Percentiles rank a stretch among this genome's conserved stretches.
These are phyloP conservation scores for Griposia aprilina DNA, from an alignment of 2,888 invertebrate species.

Conservation along the genomic window DNA sequence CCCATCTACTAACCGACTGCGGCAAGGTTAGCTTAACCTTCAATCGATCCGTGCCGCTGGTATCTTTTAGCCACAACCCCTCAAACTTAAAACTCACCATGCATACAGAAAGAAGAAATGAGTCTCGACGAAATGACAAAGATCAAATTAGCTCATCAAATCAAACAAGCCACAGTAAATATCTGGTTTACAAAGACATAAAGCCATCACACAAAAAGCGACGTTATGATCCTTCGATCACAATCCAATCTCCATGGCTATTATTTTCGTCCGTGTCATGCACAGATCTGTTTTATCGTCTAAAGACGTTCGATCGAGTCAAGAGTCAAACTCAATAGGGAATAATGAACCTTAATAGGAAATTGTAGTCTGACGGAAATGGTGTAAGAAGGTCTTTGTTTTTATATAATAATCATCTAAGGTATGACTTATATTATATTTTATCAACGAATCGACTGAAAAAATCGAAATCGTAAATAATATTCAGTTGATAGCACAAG, in stretches of 20 bases:
- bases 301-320: slow-evolving; percentile 22
- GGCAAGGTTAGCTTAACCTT: no score
- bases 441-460: not conserved
- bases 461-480: not conserved
- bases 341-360: slow-evolving; percentile 34
- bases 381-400: not conserved
- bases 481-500: not conserved
- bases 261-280: slow-evolving; percentile 33
- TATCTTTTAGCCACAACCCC: no score
- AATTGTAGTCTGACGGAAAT: slow-evolving; percentile 17
- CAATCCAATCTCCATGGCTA: slow-evolving; percentile 34
- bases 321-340: slow-evolving; percentile 11
- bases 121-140: not conserved
- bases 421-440: not conserved
- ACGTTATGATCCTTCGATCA: slow-evolving; percentile 13
- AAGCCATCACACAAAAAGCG: not conserved
- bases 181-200: not conserved
- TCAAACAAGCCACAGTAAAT: not conserved
- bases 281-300: slow-evolving; percentile 44
- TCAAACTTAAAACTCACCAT: no score
- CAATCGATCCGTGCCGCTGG: no score
- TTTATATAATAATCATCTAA: not conserved
- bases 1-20: no score
- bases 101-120: not conserved
- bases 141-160: not conserved